Base-by-base conservation (phyloP, 2,888 invertebrate species). In the Hemistola chrysoprasaria region DNA sequence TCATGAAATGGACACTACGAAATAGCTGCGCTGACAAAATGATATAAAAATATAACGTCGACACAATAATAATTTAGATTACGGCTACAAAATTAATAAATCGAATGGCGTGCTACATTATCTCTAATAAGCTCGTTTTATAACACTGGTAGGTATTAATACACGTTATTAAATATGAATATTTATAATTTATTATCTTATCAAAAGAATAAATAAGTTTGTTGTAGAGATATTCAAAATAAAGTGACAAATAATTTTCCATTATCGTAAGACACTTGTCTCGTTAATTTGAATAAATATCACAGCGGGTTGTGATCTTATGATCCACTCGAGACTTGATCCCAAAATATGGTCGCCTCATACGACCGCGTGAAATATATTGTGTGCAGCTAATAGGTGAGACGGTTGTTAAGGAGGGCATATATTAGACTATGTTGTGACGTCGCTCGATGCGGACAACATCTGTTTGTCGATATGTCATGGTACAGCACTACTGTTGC, bases 391-490 rank as follows among this genome's bases (percentile, higher is more conserved):
- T 87, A 87, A 87, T 85, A 86, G 86, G 83, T 79, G 82, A 82
- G 82, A 73, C 81, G 82, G 75, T 85, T 78, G 86, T 83, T 85
- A 88, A 85, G 86, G 74, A 79, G 81, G 69, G 73, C 81, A 87
- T 89, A 89, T 88, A 89, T 88, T 85, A 87, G 78, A 64, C 65
- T 73, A 71, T 85, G 87, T 85, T 88, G 81, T 88, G 88, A 87
- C 86, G 83, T 71, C 70, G 66, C 71, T 64, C 56, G 62, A 62
- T 77, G 65, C 68, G 52, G 59, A 59, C 67, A 65, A 82, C 87
- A 88, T 87, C 86, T 89, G 88, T 87, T 85, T 83, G 75, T 84
- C 85, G 84, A 85, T 87, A 85, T 84, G 85, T 89, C 86, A 85
- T 66, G 62, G 64, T 61, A 58, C 77, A 74, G 56, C 73, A 71